Evolutionary conservation across 2,797 vertebrate species (phyloP).

Genomic region (Amblyopsis hoosieri): DNA sequence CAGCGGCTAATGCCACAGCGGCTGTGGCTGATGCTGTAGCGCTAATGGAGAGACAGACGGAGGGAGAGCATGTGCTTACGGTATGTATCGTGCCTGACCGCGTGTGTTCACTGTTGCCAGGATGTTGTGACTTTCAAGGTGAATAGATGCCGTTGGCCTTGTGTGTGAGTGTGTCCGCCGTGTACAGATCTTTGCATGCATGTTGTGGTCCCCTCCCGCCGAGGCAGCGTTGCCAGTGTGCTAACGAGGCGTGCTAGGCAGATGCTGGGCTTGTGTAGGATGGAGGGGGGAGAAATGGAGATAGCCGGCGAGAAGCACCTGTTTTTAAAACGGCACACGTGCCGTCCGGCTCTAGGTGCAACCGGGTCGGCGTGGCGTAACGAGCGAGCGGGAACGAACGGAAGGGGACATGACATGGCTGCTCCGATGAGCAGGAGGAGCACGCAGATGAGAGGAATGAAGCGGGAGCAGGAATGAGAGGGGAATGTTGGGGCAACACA

Average conservation of each 20-base stretch:
- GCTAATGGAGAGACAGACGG: constrained; percentile 69
- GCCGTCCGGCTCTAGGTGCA: constrained; percentile 24
- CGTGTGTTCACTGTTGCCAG: constrained; percentile 22
- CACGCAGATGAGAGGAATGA: constrained; percentile 33
- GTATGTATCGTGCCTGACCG: constrained; percentile 56
- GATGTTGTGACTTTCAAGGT: constrained; percentile 27
- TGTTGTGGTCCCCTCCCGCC: constrained; percentile 27
- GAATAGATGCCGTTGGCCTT: constrained; percentile 30
- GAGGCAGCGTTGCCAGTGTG: constrained; percentile 10
- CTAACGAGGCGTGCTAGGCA: constrained; percentile 33
- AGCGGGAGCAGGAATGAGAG: constrained; percentile 18
- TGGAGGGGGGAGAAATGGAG: constrained; percentile 7
- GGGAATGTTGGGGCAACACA: constrained; percentile 26
- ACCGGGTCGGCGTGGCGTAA: not conserved
- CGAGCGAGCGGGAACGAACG: constrained; percentile 17
- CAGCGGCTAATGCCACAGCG: constrained; percentile 34
- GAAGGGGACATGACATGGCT: constrained; percentile 60
- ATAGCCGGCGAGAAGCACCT: constrained; percentile 19
- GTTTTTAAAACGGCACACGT: constrained; percentile 37
- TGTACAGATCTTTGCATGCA: constrained; percentile 21
- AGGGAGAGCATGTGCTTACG: constrained; percentile 72
- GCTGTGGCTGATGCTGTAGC: constrained; percentile 59
- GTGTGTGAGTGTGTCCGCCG: not conserved
- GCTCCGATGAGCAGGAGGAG: constrained; percentile 59
- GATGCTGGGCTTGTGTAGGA: constrained; percentile 30